Conservation (phyloP, 2,797 vertebrate species). For the Ispidina lecontei region DNA sequence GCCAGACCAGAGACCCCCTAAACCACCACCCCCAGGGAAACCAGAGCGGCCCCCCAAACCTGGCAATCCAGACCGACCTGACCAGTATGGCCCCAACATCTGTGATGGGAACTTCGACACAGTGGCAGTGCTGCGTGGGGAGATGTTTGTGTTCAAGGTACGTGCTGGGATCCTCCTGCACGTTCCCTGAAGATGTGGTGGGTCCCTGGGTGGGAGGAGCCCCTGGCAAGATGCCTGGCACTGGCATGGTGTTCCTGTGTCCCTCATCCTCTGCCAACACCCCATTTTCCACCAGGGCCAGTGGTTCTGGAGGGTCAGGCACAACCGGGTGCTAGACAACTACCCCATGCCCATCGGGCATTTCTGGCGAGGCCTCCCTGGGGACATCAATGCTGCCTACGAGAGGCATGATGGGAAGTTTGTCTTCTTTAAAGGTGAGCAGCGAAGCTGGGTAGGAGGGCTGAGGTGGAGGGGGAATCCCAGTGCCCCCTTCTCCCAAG, state of each 20-base stretch:
- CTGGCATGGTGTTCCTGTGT: background rate
- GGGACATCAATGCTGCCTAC: constrained; percentile 93
- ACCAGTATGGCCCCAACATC: constrained; percentile 93
- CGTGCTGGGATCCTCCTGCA: background rate
- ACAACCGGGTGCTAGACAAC: constrained; percentile 94
- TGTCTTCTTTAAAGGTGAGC: constrained; percentile 95
- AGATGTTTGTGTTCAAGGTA: constrained; percentile 99
- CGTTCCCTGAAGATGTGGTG: background rate
- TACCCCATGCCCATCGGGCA: constrained; percentile 97
- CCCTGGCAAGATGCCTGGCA: too few species aligned
- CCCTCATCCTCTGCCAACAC: background rate
- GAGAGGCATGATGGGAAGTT: constrained; percentile 94
- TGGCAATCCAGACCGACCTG: constrained; percentile 83
- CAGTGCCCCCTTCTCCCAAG: background rate
- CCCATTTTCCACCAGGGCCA: constrained; percentile 79
- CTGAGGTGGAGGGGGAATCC: background rate
- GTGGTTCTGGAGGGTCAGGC: constrained; percentile 97
- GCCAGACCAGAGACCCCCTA: constrained; percentile 82
- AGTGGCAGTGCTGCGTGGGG: constrained; percentile 91
- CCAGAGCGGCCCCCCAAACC: constrained; percentile 83
- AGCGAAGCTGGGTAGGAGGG: background rate
- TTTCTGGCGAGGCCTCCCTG: constrained; percentile 95
- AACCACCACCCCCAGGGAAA: constrained; percentile 69
- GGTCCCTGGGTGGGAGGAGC: background rate
- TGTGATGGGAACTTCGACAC: constrained; percentile 96